These are phyloP conservation scores for Grallaria varia DNA, from an alignment of 2,113 vertebrate genomes.

Conservation along the genomic window DNA sequence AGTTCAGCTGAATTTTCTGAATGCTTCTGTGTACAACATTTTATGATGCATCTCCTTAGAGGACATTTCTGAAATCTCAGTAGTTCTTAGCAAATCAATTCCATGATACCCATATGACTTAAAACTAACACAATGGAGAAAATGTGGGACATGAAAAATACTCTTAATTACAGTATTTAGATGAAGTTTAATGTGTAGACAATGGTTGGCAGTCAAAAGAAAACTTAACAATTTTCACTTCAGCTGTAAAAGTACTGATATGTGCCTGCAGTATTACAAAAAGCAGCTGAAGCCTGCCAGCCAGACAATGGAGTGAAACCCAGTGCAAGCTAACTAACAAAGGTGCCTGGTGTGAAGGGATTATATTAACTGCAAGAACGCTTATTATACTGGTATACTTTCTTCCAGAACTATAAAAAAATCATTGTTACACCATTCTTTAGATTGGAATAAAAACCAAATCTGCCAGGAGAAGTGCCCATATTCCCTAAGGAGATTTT, in stretches of 20 bases:
- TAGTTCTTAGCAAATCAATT: neutral
- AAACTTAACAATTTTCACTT: constrained; percentile 35
- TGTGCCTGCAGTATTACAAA: neutral
- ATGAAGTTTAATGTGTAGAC: neutral
- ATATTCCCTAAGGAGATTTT: neutral
- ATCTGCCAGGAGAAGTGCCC: neutral
- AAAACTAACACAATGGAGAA: neutral
- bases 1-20: constrained; percentile 6
- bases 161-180: constrained; percentile 27
- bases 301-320: constrained; percentile 23
- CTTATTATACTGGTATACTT: constrained; percentile 12
- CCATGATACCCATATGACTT: neutral
- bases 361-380: neutral
- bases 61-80: neutral
- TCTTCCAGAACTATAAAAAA: constrained; percentile 18
- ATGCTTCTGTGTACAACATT: neutral
- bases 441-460: neutral
- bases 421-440: neutral
- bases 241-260: neutral
- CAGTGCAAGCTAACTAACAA: neutral
- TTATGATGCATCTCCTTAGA: neutral
- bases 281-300: constrained; percentile 20
- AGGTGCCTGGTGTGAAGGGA: constrained; percentile 11
- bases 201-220: neutral
- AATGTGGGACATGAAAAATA: neutral